These are phyloP conservation scores for Aphelocoma californica DNA, from an alignment of 2,797 vertebrate species.

Conservation along the genomic window DNA sequence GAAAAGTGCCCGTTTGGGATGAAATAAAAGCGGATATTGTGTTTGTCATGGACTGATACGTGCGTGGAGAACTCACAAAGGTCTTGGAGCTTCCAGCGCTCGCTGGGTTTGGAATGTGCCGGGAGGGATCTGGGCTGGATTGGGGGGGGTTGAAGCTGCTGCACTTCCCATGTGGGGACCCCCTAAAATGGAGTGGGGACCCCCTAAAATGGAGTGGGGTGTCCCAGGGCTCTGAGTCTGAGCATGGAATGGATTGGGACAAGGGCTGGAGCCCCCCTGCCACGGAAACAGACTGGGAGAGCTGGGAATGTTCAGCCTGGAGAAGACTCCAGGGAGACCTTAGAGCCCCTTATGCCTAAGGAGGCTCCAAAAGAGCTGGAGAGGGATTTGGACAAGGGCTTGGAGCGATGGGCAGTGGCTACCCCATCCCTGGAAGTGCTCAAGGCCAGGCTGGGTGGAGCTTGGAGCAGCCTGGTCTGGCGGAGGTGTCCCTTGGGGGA, in stretches of 20 bases:
- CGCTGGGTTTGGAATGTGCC: rapidly evolving
- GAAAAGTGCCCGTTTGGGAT: neutral
- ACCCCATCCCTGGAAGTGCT: neutral
- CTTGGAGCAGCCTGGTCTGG: neutral
- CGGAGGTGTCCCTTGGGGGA: no score
- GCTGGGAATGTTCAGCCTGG: neutral
- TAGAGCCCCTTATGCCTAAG: neutral
- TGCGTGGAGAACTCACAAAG: neutral
- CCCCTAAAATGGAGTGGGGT: neutral
- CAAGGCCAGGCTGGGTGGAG: neutral
- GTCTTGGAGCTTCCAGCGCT: neutral
- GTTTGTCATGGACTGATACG: neutral
- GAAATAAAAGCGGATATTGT: neutral
- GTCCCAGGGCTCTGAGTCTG: rapidly evolving
- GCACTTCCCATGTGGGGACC: neutral
- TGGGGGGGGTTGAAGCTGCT: rapidly evolving
- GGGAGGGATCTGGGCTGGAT: neutral
- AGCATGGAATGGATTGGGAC: neutral
- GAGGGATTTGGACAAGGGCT: neutral
- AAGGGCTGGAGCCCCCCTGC: neutral
- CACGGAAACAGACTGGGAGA: neutral
- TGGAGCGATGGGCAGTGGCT: neutral
- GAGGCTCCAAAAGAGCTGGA: neutral
- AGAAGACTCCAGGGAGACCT: neutral
- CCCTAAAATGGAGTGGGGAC: neutral